Base-by-base conservation (phyloP, 2,113 vertebrate species). In the Oryzias melastigma region DNA sequence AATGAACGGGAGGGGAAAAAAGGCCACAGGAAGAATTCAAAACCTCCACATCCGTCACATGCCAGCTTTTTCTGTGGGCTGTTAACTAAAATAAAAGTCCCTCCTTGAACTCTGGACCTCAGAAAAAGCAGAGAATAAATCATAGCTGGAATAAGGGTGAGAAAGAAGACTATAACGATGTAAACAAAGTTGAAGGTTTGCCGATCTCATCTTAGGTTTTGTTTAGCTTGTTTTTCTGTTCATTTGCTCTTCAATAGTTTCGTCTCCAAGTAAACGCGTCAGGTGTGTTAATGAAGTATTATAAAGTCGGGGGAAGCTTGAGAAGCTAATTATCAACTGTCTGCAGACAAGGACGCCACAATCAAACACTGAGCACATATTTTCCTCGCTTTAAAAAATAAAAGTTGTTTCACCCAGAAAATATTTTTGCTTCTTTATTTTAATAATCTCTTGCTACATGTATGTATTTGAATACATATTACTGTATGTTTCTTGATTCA, bases 261-360 rank as follows among this genome's bases (percentile, higher is more conserved):
- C 27, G 83, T 85, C 65, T 81, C 46, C 78, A 73, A 77, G 65
- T 79, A 77, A 66, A 48, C 46, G 62, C 76, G 73, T 72, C 68
- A 75, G 65, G 62, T 78, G 75, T 62, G 64, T 65, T 83, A 85
- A 81, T 82, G 66, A 71, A 78, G 69, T 82, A 88, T 82, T 80
- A 87, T 84, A 85, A 85, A 83, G 75, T 85, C 80, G 70, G 79
- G 59, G 53, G 71, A 72, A 84, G 78, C 85, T 68, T 84, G 75
- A 81, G 75, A 71, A 74, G 68, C 70, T 78, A 78, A 86, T 89
- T 88, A 86, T 77, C 65, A 27, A 62, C 66, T 68, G 71, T 74
- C 73, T 73, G 60, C 4, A 20, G 71, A 66, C 65, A 73, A 52
- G 75, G 73, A 53, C 57, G 24, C 75, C 69, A 81, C 79, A 87